Base-by-base conservation (phyloP, 2,113 vertebrate species). In the Eira barbara region DNA sequence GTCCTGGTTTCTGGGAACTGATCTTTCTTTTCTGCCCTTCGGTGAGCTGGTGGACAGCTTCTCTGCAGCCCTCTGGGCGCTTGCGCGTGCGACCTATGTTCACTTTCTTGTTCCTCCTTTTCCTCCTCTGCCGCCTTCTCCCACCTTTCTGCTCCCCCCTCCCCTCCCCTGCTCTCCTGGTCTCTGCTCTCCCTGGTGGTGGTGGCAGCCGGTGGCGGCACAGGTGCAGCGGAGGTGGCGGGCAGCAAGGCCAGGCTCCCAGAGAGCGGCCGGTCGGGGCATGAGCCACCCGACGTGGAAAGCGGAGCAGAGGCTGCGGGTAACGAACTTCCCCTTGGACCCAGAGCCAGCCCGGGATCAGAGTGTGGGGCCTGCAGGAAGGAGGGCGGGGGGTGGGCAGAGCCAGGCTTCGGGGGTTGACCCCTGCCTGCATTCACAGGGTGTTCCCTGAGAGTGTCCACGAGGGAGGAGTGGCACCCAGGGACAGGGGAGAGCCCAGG, bases 241-340 rank as follows among this genome's bases (percentile, higher is more conserved):
- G 99, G 98, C 85, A 97, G 91, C 96, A 92, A 96, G 55, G 97
- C 91, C 96, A 98, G 96, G 74, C 97, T 80, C 3, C 92, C 98
- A 89, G 98, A 96, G 92, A 94, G 98, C 98, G 98, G 97, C 98
- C 98, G 97, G 97, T 97, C 98, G 98, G 98, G 98, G 90, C 95
- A 94, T 90, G 98, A 98, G 98, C 96, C 98, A 95, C 97, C 95
- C 45, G 98, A 98, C 97, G 95, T 97, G 79, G 98, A 98, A 98
- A 98, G 97, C 94, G 97, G 98, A 98, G 94, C 98, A 82, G 73
- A 97, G 97, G 97, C 98, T 87, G 94, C 98, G 98, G 99, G 99
- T 99, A 99, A 98, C 87, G 76, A 87, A 63, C 82, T 49, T 96
- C 96, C 93, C 92, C 97, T 93, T 47, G 92, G 89, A 97, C 94